Conservation (phyloP, 2,113 vertebrate genomes). For the Sakesphorus luctuosus region DNA sequence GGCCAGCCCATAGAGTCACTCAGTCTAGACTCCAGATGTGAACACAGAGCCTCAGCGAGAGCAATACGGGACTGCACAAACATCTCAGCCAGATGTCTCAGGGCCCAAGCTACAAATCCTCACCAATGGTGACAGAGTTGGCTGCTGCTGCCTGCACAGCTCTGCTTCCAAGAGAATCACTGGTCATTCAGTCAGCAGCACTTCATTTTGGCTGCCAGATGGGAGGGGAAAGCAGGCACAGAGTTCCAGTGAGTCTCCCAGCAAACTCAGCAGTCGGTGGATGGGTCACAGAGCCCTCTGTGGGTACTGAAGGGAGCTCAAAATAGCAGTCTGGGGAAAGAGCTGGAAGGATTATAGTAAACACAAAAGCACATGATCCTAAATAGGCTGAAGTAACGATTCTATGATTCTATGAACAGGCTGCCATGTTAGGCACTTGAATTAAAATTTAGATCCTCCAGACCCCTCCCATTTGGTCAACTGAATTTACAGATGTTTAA, state of each 20-base stretch:
- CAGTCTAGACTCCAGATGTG: slow-evolving; percentile 91
- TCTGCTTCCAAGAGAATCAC: slow-evolving; percentile 57
- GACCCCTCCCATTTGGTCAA: not conserved
- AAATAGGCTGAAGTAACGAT: not conserved
- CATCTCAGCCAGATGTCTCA: slow-evolving; percentile 84
- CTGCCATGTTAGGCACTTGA: not conserved
- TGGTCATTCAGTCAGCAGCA: slow-evolving; percentile 65
- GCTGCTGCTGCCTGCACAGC: slow-evolving; percentile 68
- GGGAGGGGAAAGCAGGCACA: slow-evolving; percentile 24
- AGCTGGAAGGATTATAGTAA: slow-evolving; percentile 27
- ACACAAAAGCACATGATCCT: not conserved
- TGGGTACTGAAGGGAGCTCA: not conserved
- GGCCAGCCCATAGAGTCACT: slow-evolving; percentile 75
- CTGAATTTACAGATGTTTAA: not conserved
- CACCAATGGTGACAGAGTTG: slow-evolving; percentile 75
- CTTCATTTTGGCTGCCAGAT: slow-evolving; percentile 45
- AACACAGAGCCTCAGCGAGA: slow-evolving; percentile 51
- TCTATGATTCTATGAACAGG: not conserved
- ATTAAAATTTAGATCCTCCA: not conserved
- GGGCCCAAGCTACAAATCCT: slow-evolving; percentile 76
- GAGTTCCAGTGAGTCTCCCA: slow-evolving; percentile 31
- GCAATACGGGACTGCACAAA: slow-evolving; percentile 66
- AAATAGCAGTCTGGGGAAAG: not conserved
- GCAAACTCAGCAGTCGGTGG: slow-evolving; percentile 23
- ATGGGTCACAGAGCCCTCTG: slow-evolving; percentile 6